Evolutionary conservation across 2,113 vertebrate genomes (phyloP), one percentile per base, ranked within the genome.

Genomic region (rabbit (Oryctolagus cuniculus)): DNA sequence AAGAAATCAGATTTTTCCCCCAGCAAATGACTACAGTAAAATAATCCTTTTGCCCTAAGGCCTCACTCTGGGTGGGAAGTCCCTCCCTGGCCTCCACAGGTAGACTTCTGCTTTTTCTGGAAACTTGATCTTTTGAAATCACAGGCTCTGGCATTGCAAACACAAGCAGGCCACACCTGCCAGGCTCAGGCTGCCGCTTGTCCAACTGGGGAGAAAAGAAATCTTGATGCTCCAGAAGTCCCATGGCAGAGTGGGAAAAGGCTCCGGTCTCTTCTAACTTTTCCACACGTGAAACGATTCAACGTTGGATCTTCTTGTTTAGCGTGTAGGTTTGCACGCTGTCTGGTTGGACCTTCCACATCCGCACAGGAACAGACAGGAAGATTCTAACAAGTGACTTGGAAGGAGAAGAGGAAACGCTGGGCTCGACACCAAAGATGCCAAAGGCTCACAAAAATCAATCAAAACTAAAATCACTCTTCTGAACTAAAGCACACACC

Each of bases 51-150:
- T 69, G 16, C 38, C 86, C 79, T 61, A 29, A 64, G 73, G 72
- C 79, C 11, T 96, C 89, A 36, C 86, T 84, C 82, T 22, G 17
- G 96, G 75, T 94, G 88, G 91, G 83, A 94, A 97, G 74, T 86
- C 58, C 64, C 72, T 95, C 90, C 90, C 92, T 58, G 74, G 79
- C 85, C 87, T 89, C 53, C 25, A 36, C 72, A 95, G 83, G 87
- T 89, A 96, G 82, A 67, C 12, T 38, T 95, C 78, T 96, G 15
- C 86, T 95, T 96, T 95, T 93, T 95, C 72, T 96, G 29, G 79
- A 96, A 96, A 97, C 75, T 53, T 74, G 36, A 81, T 51, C 61
- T 78, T 91, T 92, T 75, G 80, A 36, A 90, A 97, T 92, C 85
- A 86, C 31, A 92, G 53, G 69, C 36, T 75, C 81, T 88, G 73